phyloP scores from a whole-genome alignment of 2,113 vertebrate species.

The Callipepla squamata region DNA sequence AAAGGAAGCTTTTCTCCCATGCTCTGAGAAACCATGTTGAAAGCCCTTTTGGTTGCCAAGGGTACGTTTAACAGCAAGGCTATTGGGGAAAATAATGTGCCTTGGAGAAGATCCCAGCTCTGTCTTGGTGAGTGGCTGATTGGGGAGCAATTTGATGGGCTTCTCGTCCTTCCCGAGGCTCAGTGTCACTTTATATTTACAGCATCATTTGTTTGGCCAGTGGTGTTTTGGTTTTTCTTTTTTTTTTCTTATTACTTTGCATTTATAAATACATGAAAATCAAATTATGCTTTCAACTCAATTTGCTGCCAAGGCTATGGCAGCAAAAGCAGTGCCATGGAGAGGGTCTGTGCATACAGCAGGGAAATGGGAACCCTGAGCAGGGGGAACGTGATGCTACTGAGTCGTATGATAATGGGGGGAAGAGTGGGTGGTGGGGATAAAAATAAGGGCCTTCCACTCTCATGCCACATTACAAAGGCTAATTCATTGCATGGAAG shows the following conservation, averaged over 20 bases:
- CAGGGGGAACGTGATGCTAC: neutral
- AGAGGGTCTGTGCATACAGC: neutral
- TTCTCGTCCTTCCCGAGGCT: neutral
- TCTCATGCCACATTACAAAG: neutral
- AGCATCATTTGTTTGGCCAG: neutral
- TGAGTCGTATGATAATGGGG: neutral
- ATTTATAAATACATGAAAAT: slow-evolving; percentile 24
- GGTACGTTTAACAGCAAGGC: slow-evolving; percentile 10
- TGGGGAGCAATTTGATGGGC: neutral
- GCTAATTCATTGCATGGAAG: neutral
- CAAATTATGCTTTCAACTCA: neutral
- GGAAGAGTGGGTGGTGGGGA: neutral
- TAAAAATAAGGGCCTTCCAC: neutral
- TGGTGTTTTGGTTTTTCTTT: neutral
- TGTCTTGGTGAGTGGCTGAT: neutral
- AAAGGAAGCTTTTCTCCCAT: slow-evolving; percentile 44
- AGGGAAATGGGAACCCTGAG: neutral
- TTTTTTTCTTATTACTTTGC: neutral
- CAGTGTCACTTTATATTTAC: slow-evolving; percentile 14
- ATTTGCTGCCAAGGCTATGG: slow-evolving; percentile 14
- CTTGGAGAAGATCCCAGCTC: slow-evolving; percentile 54
- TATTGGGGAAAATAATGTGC: slow-evolving; percentile 10
- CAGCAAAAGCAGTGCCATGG: neutral
- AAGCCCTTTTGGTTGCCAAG: slow-evolving; percentile 63
- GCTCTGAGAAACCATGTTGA: neutral